Base-by-base conservation (phyloP, 1,140 invertebrate genomes). In the Drosophila pseudoananassae region DNA sequence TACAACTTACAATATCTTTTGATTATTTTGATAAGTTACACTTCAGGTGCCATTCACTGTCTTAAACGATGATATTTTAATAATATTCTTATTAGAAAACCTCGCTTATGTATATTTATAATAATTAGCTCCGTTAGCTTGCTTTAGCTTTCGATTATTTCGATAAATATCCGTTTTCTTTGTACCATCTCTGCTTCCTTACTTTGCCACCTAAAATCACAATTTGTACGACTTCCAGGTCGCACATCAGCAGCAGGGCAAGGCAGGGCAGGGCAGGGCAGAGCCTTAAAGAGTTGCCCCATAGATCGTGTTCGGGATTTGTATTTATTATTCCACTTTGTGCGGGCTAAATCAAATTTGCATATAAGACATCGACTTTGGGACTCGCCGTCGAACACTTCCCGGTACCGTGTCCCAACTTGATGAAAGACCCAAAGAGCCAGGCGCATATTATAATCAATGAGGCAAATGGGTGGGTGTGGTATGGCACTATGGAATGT, bases 301-400 rank as follows among this genome's bases (percentile, higher is more conserved):
- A 58, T 57, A 54, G 60, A 76, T 76, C 72, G 70, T 66, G 60
- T 68, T 59, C 12, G 63, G 66, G 74, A 76, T 57, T 76, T 76
- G 45, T 73, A 78, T 78, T 78, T 78, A 78, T 78, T 78, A 78
- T 78, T 78, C 76, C 76, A 68, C 61, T 78, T 78, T 78, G 68
- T 61, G 75, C 68, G 68, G 75, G 68, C 64, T 66, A 61, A 78
- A 78, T 78, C 76, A 57, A 78, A 78, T 78, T 78, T 78, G 76
- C 76, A 78, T 78, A 69, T 73, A 68, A 59, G 76, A 66, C 75
- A 54, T 38, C 76, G 65, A 53, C 72, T 61, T 56, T 50, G 14
- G 31, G 25, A 49, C n/a, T 29, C 45, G 50, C 14, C 49, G 15
- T 10, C 33, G 25, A 70, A 60, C 38, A 46, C 50, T 45, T 43